A percentile compares a stretch with the other conserved stretches of the same genome.
Conservation (phyloP, 2,888 invertebrate species). For the Notodonta ziczac region DNA sequence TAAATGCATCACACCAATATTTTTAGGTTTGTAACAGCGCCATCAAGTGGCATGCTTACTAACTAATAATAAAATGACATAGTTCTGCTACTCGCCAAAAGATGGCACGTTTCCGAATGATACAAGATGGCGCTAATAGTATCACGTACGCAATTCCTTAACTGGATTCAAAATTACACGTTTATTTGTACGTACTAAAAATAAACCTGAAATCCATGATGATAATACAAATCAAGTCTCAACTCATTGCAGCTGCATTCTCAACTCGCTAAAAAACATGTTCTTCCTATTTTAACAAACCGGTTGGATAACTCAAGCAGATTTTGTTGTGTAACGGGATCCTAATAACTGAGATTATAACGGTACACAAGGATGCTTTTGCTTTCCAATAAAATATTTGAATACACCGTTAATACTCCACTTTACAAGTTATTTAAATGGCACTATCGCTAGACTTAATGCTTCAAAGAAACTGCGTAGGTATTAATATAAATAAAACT, state of each 20-base stretch:
- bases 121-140: slow-evolving; percentile 9
- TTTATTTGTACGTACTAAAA: no score
- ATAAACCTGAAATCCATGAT: not conserved
- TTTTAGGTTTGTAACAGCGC: no score
- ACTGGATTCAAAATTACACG: no score
- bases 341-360: slow-evolving; percentile 26
- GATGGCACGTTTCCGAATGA: slow-evolving; percentile 16
- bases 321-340: slow-evolving; percentile 31
- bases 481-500: no score
- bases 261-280: not conserved
- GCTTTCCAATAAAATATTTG: slow-evolving; percentile 21
- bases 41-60: not conserved
- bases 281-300: slow-evolving; percentile 6
- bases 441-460: no score
- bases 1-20: no score
- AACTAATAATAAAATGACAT: not conserved
- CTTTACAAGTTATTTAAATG: no score
- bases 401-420: no score
- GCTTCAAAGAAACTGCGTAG: no score
- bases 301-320: slow-evolving; percentile 13
- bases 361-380: slow-evolving; percentile 39
- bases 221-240: no score
- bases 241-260: no score
- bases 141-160: not conserved
- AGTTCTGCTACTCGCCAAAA: slow-evolving; percentile 11